phyloP scores from a whole-genome alignment of 2,888 invertebrate genomes.

The Oscheius sp. region DNA sequence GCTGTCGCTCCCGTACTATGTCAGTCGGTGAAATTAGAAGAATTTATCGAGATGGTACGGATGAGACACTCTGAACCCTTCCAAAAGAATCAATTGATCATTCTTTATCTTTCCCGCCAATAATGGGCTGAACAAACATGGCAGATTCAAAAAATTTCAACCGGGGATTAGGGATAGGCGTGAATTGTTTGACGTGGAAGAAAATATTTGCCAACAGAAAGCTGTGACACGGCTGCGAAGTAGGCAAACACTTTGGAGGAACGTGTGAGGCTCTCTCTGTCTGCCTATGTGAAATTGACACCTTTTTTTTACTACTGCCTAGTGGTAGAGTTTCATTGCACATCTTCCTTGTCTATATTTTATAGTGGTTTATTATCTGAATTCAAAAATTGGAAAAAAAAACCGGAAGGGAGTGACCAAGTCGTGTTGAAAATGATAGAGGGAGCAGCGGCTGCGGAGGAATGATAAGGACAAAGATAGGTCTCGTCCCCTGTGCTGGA shows the following conservation, averaged over 20 bases:
- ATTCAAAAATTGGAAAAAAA: background rate
- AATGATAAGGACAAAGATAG: slow-evolving; percentile 32
- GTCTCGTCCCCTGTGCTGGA: slow-evolving; percentile 1
- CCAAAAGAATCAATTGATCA: too few species aligned
- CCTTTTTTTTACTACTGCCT: background rate
- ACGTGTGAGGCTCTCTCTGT: slow-evolving; percentile 11
- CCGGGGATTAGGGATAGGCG: background rate
- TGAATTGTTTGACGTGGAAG: background rate
- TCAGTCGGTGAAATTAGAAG: too few species aligned
- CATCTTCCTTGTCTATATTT: too few species aligned
- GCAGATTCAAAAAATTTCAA: background rate
- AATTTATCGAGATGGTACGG: background rate
- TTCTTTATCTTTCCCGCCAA: background rate
- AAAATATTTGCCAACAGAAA: slow-evolving; percentile 15
- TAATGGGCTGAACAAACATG: background rate
- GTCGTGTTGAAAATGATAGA: slow-evolving; percentile 37
- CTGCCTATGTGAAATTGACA: slow-evolving; percentile 12
- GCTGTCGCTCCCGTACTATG: too few species aligned
- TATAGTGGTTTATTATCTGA: background rate
- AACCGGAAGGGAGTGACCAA: slow-evolving; percentile 19
- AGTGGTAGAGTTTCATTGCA: too few species aligned
- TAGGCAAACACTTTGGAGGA: slow-evolving; percentile 25
- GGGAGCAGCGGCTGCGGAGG: background rate
- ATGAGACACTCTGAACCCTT: background rate
- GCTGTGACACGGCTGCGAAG: slow-evolving; percentile 31